Conservation (phyloP, 2,797 vertebrate genomes). For the Rhinatrema bivittatum region DNA sequence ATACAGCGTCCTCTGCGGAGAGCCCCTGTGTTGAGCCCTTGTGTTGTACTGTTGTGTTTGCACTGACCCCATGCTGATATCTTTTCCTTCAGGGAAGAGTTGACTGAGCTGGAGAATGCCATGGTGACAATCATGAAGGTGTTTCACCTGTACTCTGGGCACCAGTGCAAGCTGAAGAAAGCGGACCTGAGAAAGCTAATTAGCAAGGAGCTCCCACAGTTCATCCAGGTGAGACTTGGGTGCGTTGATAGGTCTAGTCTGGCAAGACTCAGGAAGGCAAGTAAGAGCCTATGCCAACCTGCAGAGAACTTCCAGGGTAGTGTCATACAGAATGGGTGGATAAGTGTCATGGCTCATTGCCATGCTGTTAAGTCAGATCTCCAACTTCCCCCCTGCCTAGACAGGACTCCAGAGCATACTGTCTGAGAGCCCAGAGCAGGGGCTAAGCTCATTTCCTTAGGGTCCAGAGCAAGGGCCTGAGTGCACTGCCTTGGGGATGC, state of each 20-base stretch:
- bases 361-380: background rate
- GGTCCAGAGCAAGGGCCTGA: no score
- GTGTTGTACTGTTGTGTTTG: background rate
- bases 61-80: background rate
- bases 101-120: constrained; percentile 50
- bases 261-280: no score
- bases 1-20: background rate
- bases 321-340: no score
- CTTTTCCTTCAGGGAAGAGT: background rate
- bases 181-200: constrained; percentile 57
- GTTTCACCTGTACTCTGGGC: constrained; percentile 59
- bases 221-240: constrained; percentile 43
- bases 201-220: constrained; percentile 59
- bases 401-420: no score
- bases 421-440: no score
- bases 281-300: no score
- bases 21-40: background rate
- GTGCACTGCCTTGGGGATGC: no score
- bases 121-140: constrained; percentile 51
- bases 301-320: background rate
- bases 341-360: background rate
- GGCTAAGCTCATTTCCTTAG: no score
- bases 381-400: background rate
- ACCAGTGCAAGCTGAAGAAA: constrained; percentile 56
- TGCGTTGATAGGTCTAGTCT: background rate